A percentile compares a stretch with the other conserved stretches of the same genome.
Evolutionary conservation across 2,888 invertebrate species (phyloP).

Genomic region (Patella depressa): DNA sequence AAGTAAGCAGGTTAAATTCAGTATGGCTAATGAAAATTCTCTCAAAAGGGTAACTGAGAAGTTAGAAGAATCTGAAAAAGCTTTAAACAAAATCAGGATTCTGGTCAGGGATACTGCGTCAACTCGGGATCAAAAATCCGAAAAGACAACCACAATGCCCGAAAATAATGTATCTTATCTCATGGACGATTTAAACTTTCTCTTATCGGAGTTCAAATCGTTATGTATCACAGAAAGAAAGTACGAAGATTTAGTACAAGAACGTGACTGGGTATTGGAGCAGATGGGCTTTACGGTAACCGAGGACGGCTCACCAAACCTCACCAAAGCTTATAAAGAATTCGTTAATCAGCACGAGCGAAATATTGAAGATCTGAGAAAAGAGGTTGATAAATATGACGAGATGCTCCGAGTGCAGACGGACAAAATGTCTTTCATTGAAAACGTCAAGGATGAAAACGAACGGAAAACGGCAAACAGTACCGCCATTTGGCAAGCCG

Average conservation of each 20-base stretch:
- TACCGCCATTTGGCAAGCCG: constrained; percentile 52
- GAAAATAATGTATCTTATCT: constrained; percentile 48
- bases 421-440: constrained; percentile 27
- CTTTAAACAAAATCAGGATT: constrained; percentile 32
- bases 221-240: constrained; percentile 45
- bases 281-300: constrained; percentile 49
- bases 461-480: constrained; percentile 36
- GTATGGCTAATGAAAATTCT: constrained; percentile 57
- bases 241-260: constrained; percentile 50
- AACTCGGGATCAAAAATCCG: constrained; percentile 21
- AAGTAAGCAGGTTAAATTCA: constrained; percentile 54
- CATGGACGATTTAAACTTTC: constrained; percentile 48
- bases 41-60: constrained; percentile 44
- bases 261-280: constrained; percentile 51
- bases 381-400: constrained; percentile 37
- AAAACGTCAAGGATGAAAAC: not conserved
- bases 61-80: constrained; percentile 16
- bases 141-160: constrained; percentile 42
- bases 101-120: constrained; percentile 29
- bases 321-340: constrained; percentile 52
- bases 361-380: constrained; percentile 42
- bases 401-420: constrained; percentile 39
- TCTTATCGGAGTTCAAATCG: constrained; percentile 46
- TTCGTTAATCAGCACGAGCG: constrained; percentile 51
- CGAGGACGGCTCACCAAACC: constrained; percentile 33